A percentile compares a stretch with the other conserved stretches of the same genome.
Evolutionary conservation across 2,113 vertebrate genomes (phyloP).

Genomic region (Rhinopithecus roxellana): DNA sequence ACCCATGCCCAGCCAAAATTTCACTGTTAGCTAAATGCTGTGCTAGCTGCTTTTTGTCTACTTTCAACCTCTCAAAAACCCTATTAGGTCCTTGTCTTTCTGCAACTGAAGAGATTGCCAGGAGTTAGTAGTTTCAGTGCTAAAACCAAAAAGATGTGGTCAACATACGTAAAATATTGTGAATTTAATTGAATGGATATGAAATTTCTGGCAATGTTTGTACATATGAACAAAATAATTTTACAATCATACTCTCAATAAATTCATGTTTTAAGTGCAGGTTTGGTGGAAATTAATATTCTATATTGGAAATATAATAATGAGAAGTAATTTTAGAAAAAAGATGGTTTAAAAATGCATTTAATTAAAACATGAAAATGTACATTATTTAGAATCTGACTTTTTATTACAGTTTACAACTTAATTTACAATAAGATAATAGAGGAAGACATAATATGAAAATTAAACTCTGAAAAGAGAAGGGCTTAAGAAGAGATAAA

Average conservation of each 20-base stretch:
- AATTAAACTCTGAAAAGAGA: neutral
- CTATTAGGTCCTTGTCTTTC: neutral
- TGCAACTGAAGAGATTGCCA: neutral
- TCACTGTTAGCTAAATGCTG: neutral
- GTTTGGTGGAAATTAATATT: neutral
- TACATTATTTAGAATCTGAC: neutral
- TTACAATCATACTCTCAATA: neutral
- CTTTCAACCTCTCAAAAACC: neutral
- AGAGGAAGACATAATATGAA: neutral
- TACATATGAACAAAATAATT: neutral
- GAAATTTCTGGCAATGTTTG: neutral
- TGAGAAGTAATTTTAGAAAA: neutral
- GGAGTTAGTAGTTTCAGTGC: neutral
- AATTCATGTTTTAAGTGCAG: neutral
- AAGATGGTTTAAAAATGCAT: neutral
- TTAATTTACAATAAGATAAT: constrained; percentile 28
- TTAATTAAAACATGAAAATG: constrained; percentile 8
- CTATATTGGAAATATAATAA: neutral
- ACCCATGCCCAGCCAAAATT: neutral
- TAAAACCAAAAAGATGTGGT: neutral
- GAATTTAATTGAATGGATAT: neutral
- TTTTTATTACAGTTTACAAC: neutral
- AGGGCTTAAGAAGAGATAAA: neutral
- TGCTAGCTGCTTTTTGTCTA: neutral
- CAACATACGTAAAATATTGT: neutral